Evolutionary conservation across 2,113 vertebrate genomes (phyloP), one percentile per base, ranked within the genome.

Genomic region (Myotis lucifugus): DNA sequence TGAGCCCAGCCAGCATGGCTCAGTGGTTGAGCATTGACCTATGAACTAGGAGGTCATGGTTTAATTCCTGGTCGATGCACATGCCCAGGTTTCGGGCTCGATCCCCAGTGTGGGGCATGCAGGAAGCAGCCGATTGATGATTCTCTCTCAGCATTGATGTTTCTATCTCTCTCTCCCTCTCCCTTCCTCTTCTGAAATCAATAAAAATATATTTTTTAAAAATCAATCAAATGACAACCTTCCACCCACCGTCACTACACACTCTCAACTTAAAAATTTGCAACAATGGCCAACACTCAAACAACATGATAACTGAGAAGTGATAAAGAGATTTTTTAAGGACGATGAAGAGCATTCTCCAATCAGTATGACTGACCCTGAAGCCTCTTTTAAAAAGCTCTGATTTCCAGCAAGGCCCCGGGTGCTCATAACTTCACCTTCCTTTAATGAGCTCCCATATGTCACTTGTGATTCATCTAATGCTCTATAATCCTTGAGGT

Each of bases 401-500:
- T 95, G 54, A 46, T 95, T 95, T 90, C 79, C 59, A 69, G 25
- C n/a, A 42, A 86, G 19, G 32, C 82, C 59, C 32, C 23, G 25
- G 72, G 7, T 37, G 8, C 40, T 89, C 76, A n/a, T 85, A 91
- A 86, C 56, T 61, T 87, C 48, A 84, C 74, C 69, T 96, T 84
- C 29, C 29, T 92, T 96, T 96, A 95, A 83, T 88, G 0, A 21
- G 59, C 66, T 97, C 96, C 95, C 78, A 42, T 93, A 54, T 83
- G 95, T 66, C 32, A 81, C 59, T 27, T 67, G 21, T 74, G 78
- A 85, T 83, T 96, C 70, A 29, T 27, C 91, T 76, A 87, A 77
- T 67, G 17, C 34, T 84, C 66, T 72, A 61, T 74, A 88, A 37
- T 74, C 67, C 52, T 85, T 7, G 85, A 7, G 94, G 91, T 90